phyloP scores from a whole-genome alignment of 2,113 vertebrate species.

The Carettochelys insculpta region DNA sequence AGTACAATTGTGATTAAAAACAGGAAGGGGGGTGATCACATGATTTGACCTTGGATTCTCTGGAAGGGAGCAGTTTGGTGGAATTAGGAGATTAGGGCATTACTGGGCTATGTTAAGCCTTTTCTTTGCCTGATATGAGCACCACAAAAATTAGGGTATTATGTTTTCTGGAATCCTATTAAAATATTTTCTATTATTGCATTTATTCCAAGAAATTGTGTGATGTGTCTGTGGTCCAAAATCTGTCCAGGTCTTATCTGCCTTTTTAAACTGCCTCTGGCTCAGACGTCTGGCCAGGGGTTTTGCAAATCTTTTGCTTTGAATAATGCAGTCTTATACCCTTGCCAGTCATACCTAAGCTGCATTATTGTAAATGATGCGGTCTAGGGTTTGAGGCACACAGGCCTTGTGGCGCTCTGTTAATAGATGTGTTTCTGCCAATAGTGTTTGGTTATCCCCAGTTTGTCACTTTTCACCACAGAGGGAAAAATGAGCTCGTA shows the following conservation, averaged over 20 bases:
- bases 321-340: conserved; percentile 1
- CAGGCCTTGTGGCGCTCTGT: not conserved
- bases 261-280: conserved; percentile 44
- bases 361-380: conserved; percentile 20
- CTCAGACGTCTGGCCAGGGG: not conserved
- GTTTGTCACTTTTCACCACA: conserved; percentile 26
- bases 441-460: not conserved
- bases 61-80: not conserved
- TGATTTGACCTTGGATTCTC: conserved; percentile 23
- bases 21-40: not conserved
- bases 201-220: not conserved
- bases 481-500: conserved; percentile 28
- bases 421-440: conserved; percentile 25
- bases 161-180: not conserved
- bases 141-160: not conserved
- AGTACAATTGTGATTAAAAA: not conserved
- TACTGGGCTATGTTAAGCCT: not conserved
- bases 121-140: not conserved
- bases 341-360: conserved; percentile 39
- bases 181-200: rapidly evolving
- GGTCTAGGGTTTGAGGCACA: not conserved
- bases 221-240: not conserved
- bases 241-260: conserved; percentile 24
- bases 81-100: conserved; percentile 21
- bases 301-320: not conserved